Conservation (phyloP, 1,140 invertebrate species). For the Drosophila cardini region DNA sequence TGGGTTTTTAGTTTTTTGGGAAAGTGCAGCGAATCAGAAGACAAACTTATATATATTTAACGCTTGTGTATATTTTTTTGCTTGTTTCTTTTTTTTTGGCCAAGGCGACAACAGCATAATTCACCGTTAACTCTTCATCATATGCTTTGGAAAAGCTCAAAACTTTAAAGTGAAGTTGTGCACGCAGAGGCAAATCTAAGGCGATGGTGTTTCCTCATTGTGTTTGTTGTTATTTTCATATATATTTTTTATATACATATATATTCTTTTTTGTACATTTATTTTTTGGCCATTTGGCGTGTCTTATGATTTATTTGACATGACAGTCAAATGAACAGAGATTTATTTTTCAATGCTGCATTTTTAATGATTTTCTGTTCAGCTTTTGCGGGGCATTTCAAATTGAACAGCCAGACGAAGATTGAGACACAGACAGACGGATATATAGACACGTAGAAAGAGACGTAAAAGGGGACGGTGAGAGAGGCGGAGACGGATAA, state of each 20-base stretch:
- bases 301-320: constrained; percentile 80
- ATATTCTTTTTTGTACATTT: neutral
- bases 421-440: constrained; percentile 41
- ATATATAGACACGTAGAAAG: constrained; percentile 48
- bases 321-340: constrained; percentile 77
- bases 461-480: constrained; percentile 14
- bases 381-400: constrained; percentile 38
- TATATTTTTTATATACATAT: no score
- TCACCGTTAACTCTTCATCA: constrained; percentile 76
- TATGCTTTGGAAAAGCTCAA: constrained; percentile 22
- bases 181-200: constrained; percentile 58
- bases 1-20: constrained; percentile 58
- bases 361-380: constrained; percentile 68
- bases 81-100: constrained; percentile 28
- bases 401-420: constrained; percentile 42
- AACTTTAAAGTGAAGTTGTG: constrained; percentile 40
- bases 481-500: neutral
- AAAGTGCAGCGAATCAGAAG: constrained; percentile 62
- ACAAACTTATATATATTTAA: constrained; percentile 24
- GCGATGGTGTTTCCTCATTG: constrained; percentile 34
- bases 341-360: constrained; percentile 74
- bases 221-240: no score
- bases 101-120: constrained; percentile 72
- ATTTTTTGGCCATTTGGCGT: constrained; percentile 63
- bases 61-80: no score